A percentile compares a stretch with the other conserved stretches of the same genome.
Evolutionary conservation across 2,797 vertebrate species (phyloP).

Genomic region (Bufotes viridis): DNA sequence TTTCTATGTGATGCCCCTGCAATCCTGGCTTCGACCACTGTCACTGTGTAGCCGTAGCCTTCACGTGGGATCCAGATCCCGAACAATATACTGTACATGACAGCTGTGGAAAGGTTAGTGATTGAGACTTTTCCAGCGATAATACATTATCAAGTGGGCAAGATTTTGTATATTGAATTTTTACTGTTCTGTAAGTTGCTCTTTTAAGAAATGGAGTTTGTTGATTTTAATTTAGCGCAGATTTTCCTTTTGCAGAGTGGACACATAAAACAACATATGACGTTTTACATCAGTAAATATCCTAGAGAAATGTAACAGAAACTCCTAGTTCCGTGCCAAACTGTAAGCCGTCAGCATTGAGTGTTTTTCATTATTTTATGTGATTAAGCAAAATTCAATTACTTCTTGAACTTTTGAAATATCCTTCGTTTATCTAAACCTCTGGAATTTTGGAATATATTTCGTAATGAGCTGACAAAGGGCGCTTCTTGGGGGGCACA

Average conservation of each 20-base stretch:
- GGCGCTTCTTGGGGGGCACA: background rate
- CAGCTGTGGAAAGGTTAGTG: background rate
- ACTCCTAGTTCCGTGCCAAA: constrained; percentile 20
- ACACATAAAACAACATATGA: constrained; percentile 35
- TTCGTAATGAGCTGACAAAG: constrained; percentile 7
- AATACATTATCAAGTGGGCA: background rate
- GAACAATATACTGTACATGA: background rate
- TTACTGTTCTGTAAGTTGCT: background rate
- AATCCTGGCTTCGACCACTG: no score
- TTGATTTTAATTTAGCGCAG: constrained; percentile 23
- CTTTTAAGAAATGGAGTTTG: constrained; percentile 22
- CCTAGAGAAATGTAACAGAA: constrained; percentile 50
- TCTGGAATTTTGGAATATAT: background rate
- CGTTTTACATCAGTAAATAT: constrained; percentile 30
- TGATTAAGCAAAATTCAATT: constrained; percentile 47
- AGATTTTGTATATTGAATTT: background rate
- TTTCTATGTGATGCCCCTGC: no score
- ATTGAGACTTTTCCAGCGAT: constrained; percentile 1
- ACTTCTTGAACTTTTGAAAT: constrained; percentile 27
- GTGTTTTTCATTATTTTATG: constrained; percentile 14
- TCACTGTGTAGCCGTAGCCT: no score
- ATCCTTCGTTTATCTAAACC: constrained; percentile 2
- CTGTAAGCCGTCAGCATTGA: background rate
- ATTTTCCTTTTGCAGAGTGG: background rate
- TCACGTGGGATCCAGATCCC: no score